phyloP scores from a whole-genome alignment of 2,797 vertebrate species.

The Triplophysa bombifrons region DNA sequence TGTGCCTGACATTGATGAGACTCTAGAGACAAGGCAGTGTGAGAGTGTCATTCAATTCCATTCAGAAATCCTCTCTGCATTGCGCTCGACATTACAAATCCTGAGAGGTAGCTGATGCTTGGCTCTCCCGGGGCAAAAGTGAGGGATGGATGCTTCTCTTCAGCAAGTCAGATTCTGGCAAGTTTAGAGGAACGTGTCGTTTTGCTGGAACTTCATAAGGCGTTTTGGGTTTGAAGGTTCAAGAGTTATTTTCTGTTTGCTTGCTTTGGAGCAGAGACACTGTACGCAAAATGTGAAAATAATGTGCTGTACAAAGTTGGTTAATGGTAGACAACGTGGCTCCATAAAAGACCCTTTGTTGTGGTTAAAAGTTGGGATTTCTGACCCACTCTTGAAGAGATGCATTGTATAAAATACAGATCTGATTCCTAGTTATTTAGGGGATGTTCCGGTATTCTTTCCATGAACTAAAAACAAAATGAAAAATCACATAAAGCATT shows the following conservation, averaged over 20 bases:
- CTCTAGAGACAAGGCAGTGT: conserved; percentile 44
- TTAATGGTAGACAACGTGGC: conserved; percentile 41
- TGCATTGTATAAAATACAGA: not conserved
- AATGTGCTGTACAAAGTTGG: conserved; percentile 23
- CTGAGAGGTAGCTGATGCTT: conserved; percentile 16
- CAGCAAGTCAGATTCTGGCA: conserved; percentile 43
- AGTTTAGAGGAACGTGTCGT: conserved; percentile 54
- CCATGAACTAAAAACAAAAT: not conserved
- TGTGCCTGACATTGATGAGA: conserved; percentile 52
- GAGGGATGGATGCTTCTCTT: conserved; percentile 40
- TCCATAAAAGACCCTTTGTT: conserved; percentile 52
- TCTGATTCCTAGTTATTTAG: not conserved
- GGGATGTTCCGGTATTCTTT: not conserved
- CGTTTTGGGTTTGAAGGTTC: conserved; percentile 54
- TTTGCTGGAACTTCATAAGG: conserved; percentile 57
- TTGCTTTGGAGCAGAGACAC: conserved; percentile 51
- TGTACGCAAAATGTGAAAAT: conserved; percentile 42
- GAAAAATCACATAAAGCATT: not conserved
- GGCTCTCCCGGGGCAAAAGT: conserved; percentile 14
- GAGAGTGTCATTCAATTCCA: conserved; percentile 43
- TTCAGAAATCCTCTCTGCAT: conserved; percentile 40
- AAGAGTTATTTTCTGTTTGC: conserved; percentile 50
- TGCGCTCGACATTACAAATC: conserved; percentile 29
- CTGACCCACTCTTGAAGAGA: conserved; percentile 1
- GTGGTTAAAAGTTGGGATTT: conserved; percentile 29